Evolutionary conservation across 2,888 invertebrate genomes (phyloP).

Genomic region (Arge pagana): DNA sequence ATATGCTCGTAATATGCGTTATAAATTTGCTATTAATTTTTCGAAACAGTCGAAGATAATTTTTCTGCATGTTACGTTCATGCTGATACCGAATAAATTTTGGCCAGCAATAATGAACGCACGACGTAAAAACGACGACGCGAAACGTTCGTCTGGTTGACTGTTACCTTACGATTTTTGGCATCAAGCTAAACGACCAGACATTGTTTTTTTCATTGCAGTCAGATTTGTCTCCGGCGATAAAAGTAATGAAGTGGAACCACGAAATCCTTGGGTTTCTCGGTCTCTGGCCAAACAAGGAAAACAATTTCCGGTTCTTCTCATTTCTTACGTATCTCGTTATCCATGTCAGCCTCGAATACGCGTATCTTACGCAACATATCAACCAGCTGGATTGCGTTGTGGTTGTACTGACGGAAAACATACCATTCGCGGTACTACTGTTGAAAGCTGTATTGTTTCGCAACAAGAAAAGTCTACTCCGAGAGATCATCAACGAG

Average conservation of each 20-base stretch:
- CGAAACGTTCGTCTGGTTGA: too few relatives aligned
- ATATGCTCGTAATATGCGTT: too few relatives aligned
- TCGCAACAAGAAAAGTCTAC: conserved; percentile 35
- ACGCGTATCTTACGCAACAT: conserved; percentile 40
- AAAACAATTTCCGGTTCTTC: conserved; percentile 35
- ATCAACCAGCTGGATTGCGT: conserved; percentile 42
- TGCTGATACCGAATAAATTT: too few relatives aligned
- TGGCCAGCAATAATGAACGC: too few relatives aligned
- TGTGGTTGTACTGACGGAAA: conserved; percentile 44
- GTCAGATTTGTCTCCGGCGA: conserved; percentile 22
- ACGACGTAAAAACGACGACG: too few relatives aligned
- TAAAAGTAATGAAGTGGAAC: conserved; percentile 40
- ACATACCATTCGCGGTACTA: conserved; percentile 43
- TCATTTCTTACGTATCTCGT: conserved; percentile 40
- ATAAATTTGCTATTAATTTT: too few relatives aligned
- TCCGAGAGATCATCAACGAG: conserved; percentile 43
- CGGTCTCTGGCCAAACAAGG: conserved; percentile 44
- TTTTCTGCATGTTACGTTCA: too few relatives aligned
- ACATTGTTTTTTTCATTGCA: conserved; percentile 3
- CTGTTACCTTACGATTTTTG: too few relatives aligned
- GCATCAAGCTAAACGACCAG: too few relatives aligned
- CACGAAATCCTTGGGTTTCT: conserved; percentile 36
- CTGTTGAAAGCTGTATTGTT: conserved; percentile 42
- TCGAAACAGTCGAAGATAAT: too few relatives aligned
- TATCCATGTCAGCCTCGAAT: conserved; percentile 44